Percentiles rank a stretch among this genome's conserved stretches.
These are phyloP conservation scores for Scaptomyza reducta DNA, from an alignment of 2,888 invertebrate species.

Conservation along the genomic window DNA sequence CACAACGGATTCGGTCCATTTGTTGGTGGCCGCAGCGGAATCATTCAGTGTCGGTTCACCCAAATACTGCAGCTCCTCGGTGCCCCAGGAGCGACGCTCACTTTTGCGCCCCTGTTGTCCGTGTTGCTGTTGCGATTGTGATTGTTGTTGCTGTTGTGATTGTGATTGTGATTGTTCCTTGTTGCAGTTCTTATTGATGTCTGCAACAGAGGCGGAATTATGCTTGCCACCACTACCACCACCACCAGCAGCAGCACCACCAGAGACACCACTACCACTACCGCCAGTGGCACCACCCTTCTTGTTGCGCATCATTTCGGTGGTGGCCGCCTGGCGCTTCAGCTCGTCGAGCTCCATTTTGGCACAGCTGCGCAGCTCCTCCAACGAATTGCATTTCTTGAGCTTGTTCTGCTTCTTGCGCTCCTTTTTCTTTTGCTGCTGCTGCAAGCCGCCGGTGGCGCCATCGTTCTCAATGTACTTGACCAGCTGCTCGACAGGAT, in stretches of 20 bases:
- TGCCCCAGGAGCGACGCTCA: conserved; percentile 89
- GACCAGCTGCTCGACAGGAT: conserved; percentile 90
- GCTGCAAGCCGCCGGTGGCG: conserved; percentile 25
- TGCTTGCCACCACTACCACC: conserved; percentile 54
- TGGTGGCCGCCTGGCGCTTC: conserved; percentile 79
- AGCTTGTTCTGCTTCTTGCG: conserved; percentile 84
- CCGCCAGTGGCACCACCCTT: conserved; percentile 27
- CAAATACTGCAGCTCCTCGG: conserved; percentile 86
- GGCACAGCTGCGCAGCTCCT: conserved; percentile 90
- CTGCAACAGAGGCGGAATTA: conserved; percentile 74
- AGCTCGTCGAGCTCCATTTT: conserved; percentile 89
- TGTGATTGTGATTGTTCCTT: conserved; percentile 51
- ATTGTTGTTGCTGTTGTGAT: conserved; percentile 29
- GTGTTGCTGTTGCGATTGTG: neutral
- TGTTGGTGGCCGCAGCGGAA: conserved; percentile 3
- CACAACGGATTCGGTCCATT: conserved; percentile 23
- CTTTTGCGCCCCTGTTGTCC: conserved; percentile 63
- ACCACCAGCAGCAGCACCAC: neutral
- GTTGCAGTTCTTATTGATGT: conserved; percentile 77
- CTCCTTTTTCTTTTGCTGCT: conserved; percentile 85
- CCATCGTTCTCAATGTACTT: conserved; percentile 90
- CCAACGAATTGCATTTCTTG: conserved; percentile 91
- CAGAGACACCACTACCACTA: conserved; percentile 25
- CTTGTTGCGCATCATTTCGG: conserved; percentile 81
- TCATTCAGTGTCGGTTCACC: conserved; percentile 58